phyloP scores from a whole-genome alignment of 1,140 invertebrate species.

The Araneus ventricosus region DNA sequence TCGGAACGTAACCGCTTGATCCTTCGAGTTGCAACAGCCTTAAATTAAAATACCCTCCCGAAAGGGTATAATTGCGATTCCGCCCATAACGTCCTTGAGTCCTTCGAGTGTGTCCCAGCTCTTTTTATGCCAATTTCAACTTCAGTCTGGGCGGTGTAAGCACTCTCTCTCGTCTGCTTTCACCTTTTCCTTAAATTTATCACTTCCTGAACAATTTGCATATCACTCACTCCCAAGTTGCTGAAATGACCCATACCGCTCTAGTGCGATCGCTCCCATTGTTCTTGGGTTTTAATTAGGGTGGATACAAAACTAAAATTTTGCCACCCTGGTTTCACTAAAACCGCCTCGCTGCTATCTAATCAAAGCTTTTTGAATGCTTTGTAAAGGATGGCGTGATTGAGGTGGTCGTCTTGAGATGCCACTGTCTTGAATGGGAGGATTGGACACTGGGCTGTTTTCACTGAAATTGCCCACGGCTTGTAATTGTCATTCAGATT shows the following conservation, averaged over 20 bases:
- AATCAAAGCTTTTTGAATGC: not conserved
- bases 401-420: not conserved
- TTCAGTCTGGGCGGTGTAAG: not conserved
- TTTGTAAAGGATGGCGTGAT: not conserved
- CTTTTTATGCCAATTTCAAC: not conserved
- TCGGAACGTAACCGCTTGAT: not conserved
- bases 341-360: not conserved
- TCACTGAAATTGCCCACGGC: not conserved
- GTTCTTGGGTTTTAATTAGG: slow-evolving; percentile 20
- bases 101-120: not conserved
- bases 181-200: not conserved
- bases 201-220: slow-evolving; percentile 10
- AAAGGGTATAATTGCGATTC: not conserved
- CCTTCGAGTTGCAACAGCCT: not conserved
- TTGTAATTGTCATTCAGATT: not conserved
- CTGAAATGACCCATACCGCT: not conserved
- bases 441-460: not conserved
- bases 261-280: not conserved
- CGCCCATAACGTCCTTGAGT: not conserved
- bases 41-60: not conserved
- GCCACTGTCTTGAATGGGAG: not conserved
- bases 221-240: not conserved
- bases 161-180: not conserved
- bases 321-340: not conserved
- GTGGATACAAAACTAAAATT: not conserved